phyloP scores from a whole-genome alignment of 2,888 invertebrate species.

The Sinhomidia bicolor region DNA sequence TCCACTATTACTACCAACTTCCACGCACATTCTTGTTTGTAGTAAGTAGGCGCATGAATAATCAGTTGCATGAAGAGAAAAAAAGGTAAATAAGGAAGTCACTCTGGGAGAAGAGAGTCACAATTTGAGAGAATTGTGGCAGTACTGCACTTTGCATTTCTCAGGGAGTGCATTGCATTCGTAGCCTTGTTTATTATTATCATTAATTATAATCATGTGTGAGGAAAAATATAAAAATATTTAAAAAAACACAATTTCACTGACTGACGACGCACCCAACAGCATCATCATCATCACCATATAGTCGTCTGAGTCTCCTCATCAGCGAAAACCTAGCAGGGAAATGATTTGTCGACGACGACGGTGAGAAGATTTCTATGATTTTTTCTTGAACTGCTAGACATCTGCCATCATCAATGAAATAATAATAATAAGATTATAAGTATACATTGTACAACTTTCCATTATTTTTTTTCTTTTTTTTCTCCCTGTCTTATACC shows the following conservation, averaged over 20 bases:
- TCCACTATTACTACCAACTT: not conserved
- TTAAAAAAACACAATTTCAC: not conserved
- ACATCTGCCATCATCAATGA: constrained; percentile 20
- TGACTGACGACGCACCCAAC: not conserved
- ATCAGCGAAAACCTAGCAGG: not conserved
- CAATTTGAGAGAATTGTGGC: not conserved
- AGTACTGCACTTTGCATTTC: constrained; percentile 24
- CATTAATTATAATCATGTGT: constrained; percentile 28
- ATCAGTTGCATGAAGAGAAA: not conserved
- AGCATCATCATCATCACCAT: not conserved
- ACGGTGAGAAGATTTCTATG: not conserved
- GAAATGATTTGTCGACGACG: constrained; percentile 15
- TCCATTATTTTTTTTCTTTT: constrained; percentile 53
- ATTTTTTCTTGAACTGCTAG: constrained; percentile 28
- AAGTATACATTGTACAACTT: constrained; percentile 58
- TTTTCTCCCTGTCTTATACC: too few species aligned
- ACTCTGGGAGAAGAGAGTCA: not conserved
- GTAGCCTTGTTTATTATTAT: constrained; percentile 1
- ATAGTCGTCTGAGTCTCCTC: not conserved
- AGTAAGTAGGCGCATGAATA: not conserved
- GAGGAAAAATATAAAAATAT: constrained; percentile 26
- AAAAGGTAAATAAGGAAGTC: not conserved
- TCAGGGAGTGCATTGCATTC: constrained; percentile 18
- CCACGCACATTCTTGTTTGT: not conserved
- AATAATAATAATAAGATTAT: constrained; percentile 49